phyloP scores from a whole-genome alignment of 2,113 vertebrate species.

The Ptychochromis oligacanthus region DNA sequence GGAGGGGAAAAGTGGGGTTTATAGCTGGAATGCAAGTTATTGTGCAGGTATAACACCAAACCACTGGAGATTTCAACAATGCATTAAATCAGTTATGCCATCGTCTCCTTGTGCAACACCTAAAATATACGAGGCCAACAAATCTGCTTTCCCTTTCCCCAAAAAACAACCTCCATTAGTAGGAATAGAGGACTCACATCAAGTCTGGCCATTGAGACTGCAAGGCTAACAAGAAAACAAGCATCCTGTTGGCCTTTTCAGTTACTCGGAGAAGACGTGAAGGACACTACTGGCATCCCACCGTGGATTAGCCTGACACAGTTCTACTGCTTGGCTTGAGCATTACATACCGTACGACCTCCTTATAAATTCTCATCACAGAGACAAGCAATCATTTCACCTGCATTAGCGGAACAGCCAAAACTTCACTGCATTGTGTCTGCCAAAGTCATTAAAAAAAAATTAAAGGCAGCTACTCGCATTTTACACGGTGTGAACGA shows the following conservation, averaged over 20 bases:
- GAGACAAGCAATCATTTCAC: conserved; percentile 35
- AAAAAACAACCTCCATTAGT: background rate
- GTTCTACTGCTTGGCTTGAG: conserved; percentile 46
- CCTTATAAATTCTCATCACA: conserved; percentile 56
- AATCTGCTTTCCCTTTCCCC: background rate
- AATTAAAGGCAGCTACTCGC: background rate
- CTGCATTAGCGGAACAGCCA: background rate
- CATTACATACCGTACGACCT: conserved; percentile 50
- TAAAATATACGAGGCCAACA: background rate
- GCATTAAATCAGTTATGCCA: background rate
- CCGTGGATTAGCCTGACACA: conserved; percentile 57
- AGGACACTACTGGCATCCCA: conserved; percentile 43
- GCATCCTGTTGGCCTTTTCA: conserved; percentile 35
- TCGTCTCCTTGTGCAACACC: background rate
- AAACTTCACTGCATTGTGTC: background rate
- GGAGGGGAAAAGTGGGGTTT: background rate
- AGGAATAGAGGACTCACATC: background rate
- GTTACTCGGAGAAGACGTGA: conserved; percentile 19
- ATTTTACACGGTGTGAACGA: background rate
- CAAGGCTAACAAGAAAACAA: background rate
- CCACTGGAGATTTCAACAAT: no score
- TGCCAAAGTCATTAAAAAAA: background rate
- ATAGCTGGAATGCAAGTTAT: background rate
- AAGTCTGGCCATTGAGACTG: background rate
- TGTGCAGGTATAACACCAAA: background rate